These are phyloP conservation scores for Pammene aurita DNA, from an alignment of 2,888 invertebrate species.

Conservation along the genomic window DNA sequence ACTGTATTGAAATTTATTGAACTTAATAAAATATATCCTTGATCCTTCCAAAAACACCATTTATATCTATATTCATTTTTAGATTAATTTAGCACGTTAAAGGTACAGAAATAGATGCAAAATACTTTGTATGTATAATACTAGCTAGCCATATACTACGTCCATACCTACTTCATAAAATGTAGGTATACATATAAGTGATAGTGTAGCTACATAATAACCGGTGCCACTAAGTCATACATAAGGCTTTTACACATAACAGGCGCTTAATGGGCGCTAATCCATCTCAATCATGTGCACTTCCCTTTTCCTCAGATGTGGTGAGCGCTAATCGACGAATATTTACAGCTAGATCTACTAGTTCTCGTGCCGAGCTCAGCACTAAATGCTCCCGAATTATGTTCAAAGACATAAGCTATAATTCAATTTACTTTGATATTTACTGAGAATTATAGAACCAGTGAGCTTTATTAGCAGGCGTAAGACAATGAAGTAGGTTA, in stretches of 20 bases:
- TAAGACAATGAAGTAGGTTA: background rate
- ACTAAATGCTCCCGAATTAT: conserved; percentile 30
- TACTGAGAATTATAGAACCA: background rate
- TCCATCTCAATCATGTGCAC: conserved; percentile 62
- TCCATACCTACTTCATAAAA: no score
- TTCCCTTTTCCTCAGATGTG: conserved; percentile 48
- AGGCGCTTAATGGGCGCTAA: conserved; percentile 58
- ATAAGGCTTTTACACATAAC: conserved; percentile 45
- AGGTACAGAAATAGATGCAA: no score
- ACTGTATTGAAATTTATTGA: no score
- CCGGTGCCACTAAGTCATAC: conserved; percentile 23
- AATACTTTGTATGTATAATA: no score
- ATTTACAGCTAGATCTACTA: conserved; percentile 36
- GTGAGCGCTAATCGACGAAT: conserved; percentile 43
- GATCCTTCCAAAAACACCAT: no score
- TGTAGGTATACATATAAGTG: background rate
- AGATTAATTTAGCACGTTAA: no score
- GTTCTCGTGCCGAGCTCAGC: conserved; percentile 13
- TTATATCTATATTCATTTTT: no score
- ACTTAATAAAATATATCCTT: no score
- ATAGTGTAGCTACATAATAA: conserved; percentile 20
- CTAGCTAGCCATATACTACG: no score
- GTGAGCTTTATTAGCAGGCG: background rate
- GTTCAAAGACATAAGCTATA: conserved; percentile 17
- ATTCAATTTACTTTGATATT: conserved; percentile 17